Evolutionary conservation across 2,797 vertebrate genomes (phyloP), one percentile per base, ranked within the genome.

Genomic region (Neopelma chrysocephalum): DNA sequence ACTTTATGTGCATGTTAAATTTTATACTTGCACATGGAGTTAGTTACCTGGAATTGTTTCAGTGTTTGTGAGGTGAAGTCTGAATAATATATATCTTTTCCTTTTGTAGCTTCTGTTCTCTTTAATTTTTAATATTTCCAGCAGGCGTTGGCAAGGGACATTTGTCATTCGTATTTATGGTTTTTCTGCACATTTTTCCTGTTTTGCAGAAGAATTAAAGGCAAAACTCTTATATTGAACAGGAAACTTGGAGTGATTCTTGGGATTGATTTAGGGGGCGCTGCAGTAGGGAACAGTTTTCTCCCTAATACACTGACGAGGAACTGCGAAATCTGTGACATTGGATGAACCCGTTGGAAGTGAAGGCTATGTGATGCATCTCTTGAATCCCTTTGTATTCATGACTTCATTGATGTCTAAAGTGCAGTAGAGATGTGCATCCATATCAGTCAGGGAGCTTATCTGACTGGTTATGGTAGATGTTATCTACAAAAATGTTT

Each of bases 41-140:
- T 92, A 75, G 68, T 85, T 91, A 91, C 64, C 56, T 95, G 79
- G 64, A 89, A 82, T 86, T 78, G 71, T 82, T 92, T 89, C 71
- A 90, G 48, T 82, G 45, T 92, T 93, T 82, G 70, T 8, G 10
- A 82, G 56, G 48, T 84, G 42, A 48, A 89, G 36, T 51, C 81
- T 87, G 64, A 85, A 76, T 92, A 87, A 76, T 84, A 72, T 13
- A 36, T 84, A 40, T 81, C 1, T 89, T 66, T 81, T 78, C 50
- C 70, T 92, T 42, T 75, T 69, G 45, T 72, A 87, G 54, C 68
- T 87, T 81, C 15, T 64, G 8, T 93, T 93, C 47, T 71, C 34
- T 88, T 91, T 76, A 91, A 76, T 91, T 75, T 87, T 91, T 84
- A 84, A 64, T 87, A 65, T 54, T 87, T 84, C 85, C 72, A 64